Evolutionary conservation across 2,888 invertebrate species (phyloP).

Genomic region (Xanthia icteritia): DNA sequence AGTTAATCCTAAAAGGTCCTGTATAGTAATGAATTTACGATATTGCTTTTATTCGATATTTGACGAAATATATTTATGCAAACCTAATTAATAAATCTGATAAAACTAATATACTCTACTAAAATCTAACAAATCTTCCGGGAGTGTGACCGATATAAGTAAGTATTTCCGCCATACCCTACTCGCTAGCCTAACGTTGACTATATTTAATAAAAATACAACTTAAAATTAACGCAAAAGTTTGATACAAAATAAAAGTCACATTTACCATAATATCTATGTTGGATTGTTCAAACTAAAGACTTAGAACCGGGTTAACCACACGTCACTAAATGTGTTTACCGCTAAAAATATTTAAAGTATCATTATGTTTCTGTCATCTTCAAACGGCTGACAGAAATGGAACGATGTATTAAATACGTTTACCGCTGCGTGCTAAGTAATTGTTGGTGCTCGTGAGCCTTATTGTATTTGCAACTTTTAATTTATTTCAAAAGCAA

Average conservation of each 20-base stretch:
- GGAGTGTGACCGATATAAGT: constrained; percentile 35
- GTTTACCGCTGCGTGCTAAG: neutral
- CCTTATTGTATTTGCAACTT: constrained; percentile 34
- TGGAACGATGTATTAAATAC: neutral
- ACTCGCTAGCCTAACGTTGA: constrained; percentile 18
- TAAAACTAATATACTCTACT: constrained; percentile 38
- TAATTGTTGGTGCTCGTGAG: neutral
- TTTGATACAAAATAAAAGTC: constrained; percentile 46
- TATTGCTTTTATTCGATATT: neutral
- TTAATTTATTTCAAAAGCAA: constrained; percentile 44
- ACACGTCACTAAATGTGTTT: neutral
- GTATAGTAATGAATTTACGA: constrained; percentile 9
- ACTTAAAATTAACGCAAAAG: constrained; percentile 11
- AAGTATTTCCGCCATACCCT: constrained; percentile 37
- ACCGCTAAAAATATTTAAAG: neutral
- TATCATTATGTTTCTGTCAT: neutral
- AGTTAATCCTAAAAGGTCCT: neutral
- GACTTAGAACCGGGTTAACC: neutral
- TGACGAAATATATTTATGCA: constrained; percentile 20
- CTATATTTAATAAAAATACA: neutral
- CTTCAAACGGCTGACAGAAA: neutral
- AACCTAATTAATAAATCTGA: constrained; percentile 18
- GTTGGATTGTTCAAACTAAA: neutral
- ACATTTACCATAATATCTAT: constrained; percentile 18
- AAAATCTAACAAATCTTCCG: constrained; percentile 20